These are phyloP conservation scores for Ichneumoninae sp. DNA, from an alignment of 2,888 invertebrate species.

Conservation along the genomic window DNA sequence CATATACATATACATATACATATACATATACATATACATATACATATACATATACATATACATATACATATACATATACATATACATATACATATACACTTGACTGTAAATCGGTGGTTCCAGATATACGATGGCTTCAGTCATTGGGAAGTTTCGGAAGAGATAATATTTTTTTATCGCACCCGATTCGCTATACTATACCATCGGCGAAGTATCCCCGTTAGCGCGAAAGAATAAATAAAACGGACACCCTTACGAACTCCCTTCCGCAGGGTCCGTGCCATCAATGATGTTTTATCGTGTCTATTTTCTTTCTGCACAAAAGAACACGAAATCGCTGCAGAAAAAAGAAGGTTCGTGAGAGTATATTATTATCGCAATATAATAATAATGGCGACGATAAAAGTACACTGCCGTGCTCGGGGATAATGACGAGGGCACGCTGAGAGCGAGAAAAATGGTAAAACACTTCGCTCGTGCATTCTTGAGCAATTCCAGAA, in stretches of 20 bases:
- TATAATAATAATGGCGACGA: background rate
- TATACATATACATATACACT: background rate
- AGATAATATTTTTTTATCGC: constrained; percentile 21
- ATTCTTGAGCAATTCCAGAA: background rate
- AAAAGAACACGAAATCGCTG: background rate
- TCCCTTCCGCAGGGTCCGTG: background rate
- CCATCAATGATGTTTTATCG: constrained; percentile 8
- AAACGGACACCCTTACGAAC: constrained; percentile 10
- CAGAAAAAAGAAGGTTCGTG: background rate
- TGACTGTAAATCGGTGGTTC: constrained; percentile 15
- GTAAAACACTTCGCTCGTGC: background rate
- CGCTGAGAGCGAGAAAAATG: background rate
- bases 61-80: no score
- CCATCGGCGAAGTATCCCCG: background rate
- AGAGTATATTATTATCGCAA: background rate
- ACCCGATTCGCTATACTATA: background rate
- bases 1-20: no score
- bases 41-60: background rate
- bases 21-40: no score
- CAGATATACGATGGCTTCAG: constrained; percentile 4
- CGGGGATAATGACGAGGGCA: background rate
- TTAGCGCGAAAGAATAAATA: constrained; percentile 8
- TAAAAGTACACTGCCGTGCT: background rate
- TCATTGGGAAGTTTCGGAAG: constrained; percentile 25
- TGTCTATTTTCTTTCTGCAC: background rate